Evolutionary conservation across 2,888 invertebrate genomes (phyloP), one percentile per base, ranked within the genome.

Genomic region (Nysson spinosus): DNA sequence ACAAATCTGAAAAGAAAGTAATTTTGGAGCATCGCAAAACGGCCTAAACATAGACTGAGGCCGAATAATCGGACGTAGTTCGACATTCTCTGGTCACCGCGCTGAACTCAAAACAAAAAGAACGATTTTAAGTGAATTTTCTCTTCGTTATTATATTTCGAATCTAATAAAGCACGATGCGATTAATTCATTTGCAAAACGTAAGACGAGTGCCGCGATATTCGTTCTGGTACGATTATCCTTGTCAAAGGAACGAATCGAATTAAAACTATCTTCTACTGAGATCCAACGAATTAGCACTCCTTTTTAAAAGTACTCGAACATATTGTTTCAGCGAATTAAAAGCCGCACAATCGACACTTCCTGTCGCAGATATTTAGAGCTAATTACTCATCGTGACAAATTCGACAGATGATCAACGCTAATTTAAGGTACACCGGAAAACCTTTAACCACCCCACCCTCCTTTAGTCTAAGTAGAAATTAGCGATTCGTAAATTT

Each of bases 401-500:
- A 40, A 37, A 34, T 17, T 17, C 14, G 32, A 56, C 19, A 43
- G 52, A 28, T 5, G 54, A 51, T 63, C 49, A 46, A 65, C n/a
- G 64, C 22, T 58, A 73, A 54, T 68, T 65, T 66, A 63, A 63
- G 34, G 17, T 34, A 54, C 34, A 51, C 30, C 30, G 50, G 60
- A 34, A 55, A 22, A 28, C 40, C 34, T 7, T 17, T 28, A 30
- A 17, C 16, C 30, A 20, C 6, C 51, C 19, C 34, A 14, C 20
- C 4, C 30, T 22, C 56, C 19, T 24, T 55, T 74, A 75, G 67
- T 20, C 62, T 74, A 77, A 70, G 66, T 75, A 75, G 74, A 51
- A 39, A 67, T 58, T 77, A 74, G 77, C 55, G 61, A 56, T 56
- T 70, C 70, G 67, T 77, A 77, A 63, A 77, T 69, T 68, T 66